Conservation (phyloP, 2,113 vertebrate species). For the Cisticola juncidis region DNA sequence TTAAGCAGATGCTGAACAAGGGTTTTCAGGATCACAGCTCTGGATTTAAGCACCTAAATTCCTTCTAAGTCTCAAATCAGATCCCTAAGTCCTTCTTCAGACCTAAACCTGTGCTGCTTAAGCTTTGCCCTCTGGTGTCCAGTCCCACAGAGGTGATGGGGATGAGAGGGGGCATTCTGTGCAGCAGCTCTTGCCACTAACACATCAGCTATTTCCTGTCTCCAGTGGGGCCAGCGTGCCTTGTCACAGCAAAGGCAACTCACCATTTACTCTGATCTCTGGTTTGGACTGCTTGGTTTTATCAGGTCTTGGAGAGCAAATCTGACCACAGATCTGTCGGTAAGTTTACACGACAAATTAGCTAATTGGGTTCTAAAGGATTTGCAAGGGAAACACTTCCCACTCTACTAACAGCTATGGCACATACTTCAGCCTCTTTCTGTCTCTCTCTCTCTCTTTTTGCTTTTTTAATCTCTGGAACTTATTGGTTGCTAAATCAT, state of each 20-base stretch:
- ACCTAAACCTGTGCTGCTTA: background rate
- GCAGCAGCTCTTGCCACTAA: background rate
- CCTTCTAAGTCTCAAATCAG: background rate
- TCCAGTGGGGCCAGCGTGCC: background rate
- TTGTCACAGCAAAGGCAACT: background rate
- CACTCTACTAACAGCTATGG: constrained; percentile 62
- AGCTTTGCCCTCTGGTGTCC: background rate
- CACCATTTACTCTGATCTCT: background rate
- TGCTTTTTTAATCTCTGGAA: constrained; percentile 53
- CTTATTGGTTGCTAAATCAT: constrained; percentile 74
- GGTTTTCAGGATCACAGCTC: background rate
- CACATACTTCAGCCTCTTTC: constrained; percentile 53
- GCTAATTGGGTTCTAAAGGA: constrained; percentile 75
- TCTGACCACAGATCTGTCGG: constrained; percentile 47
- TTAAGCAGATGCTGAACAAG: background rate
- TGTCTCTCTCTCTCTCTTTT: background rate
- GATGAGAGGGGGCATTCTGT: background rate
- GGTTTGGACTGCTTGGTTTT: constrained; percentile 9
- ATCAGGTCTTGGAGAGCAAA: constrained; percentile 39
- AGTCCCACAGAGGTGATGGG: background rate
- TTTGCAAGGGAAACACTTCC: constrained; percentile 72
- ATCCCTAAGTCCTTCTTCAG: background rate
- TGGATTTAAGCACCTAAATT: background rate
- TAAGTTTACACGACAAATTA: constrained; percentile 74
- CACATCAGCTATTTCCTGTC: background rate